Conservation (phyloP, 2,113 vertebrate species). For the Amblyopsis rosae region DNA sequence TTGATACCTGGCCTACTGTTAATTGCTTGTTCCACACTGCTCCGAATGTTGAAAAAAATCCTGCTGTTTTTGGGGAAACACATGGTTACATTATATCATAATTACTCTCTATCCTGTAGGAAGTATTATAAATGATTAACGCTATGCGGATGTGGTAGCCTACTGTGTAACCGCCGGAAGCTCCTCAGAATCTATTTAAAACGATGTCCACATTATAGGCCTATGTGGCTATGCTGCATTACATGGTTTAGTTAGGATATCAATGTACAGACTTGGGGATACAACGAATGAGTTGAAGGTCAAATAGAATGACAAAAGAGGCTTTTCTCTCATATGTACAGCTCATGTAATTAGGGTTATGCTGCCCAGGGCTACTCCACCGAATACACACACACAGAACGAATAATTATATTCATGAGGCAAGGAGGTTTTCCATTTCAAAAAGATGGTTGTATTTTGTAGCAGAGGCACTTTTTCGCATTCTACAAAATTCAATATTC, state of each 20-base stretch:
- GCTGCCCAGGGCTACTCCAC: constrained; percentile 47
- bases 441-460: constrained; percentile 62
- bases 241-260: constrained; percentile 22
- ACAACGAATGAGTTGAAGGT: constrained; percentile 17
- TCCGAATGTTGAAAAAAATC: too few species aligned
- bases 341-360: constrained; percentile 66
- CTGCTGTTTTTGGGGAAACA: too few species aligned
- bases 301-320: constrained; percentile 49
- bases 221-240: constrained; percentile 14
- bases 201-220: constrained; percentile 9
- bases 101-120: too few species aligned
- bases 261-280: constrained; percentile 18
- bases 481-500: constrained; percentile 66
- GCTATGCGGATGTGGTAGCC: too few species aligned
- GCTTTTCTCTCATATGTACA: constrained; percentile 47
- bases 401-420: constrained; percentile 66
- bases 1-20: too few species aligned
- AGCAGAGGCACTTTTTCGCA: constrained; percentile 64
- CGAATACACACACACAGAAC: constrained; percentile 56
- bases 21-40: too few species aligned
- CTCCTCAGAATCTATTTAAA: constrained; percentile 47
- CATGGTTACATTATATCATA: too few species aligned
- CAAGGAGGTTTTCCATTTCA: constrained; percentile 62
- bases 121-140: too few species aligned
- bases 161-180: too few species aligned